Conservation (phyloP, 2,888 invertebrate species). For the Hirtodrosophila histrioides region DNA sequence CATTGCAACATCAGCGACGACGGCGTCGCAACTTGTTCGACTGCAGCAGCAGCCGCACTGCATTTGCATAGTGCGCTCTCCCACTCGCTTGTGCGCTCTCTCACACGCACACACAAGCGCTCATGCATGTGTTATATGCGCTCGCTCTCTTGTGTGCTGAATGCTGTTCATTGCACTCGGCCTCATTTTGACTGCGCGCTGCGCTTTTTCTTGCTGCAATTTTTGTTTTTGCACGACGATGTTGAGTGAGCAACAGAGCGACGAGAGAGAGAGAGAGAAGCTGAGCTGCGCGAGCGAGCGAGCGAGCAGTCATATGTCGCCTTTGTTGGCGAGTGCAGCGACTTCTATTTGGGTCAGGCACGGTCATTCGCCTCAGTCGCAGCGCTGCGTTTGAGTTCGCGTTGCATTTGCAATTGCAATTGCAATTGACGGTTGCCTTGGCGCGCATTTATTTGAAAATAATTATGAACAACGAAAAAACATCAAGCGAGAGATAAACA, state of each 20-base stretch:
- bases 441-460: constrained; percentile 77
- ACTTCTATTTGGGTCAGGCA: constrained; percentile 89
- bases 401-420: constrained; percentile 33
- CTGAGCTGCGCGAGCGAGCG: constrained; percentile 8
- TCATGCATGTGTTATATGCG: constrained; percentile 11
- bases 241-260: constrained; percentile 11
- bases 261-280: background rate
- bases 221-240: constrained; percentile 67
- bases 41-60: constrained; percentile 40
- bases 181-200: constrained; percentile 71
- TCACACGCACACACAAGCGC: background rate
- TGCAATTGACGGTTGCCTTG: constrained; percentile 67
- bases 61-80: constrained; percentile 65
- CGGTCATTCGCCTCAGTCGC: constrained; percentile 85
- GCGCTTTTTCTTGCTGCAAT: constrained; percentile 54
- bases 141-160: constrained; percentile 70
- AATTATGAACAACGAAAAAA: constrained; percentile 60
- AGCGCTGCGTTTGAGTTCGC: constrained; percentile 23
- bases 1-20: constrained; percentile 74
- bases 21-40: constrained; percentile 65
- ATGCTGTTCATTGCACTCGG: constrained; percentile 84
- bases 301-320: constrained; percentile 41
- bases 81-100: constrained; percentile 11
- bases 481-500: constrained; percentile 6
- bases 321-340: constrained; percentile 85